Conservation (phyloP, 2,113 vertebrate species). For the Thunnus thynnus region DNA sequence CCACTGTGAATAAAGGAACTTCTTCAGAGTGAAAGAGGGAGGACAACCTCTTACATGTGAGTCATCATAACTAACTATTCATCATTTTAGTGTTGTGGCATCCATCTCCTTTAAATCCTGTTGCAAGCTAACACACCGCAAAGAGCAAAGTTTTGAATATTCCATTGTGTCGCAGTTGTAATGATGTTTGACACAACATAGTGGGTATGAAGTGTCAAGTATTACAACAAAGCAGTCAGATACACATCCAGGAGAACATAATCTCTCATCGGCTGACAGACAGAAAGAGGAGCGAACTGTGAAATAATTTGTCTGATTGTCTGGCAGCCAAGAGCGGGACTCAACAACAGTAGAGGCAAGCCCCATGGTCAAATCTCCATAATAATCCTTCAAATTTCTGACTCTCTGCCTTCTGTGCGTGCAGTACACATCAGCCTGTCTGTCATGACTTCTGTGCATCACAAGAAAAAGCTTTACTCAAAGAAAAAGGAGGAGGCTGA, state of each 20-base stretch:
- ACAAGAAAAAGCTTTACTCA: constrained; percentile 14
- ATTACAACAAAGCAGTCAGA: constrained; percentile 37
- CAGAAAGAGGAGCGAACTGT: constrained; percentile 50
- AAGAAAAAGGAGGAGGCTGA: neutral
- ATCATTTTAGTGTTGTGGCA: neutral
- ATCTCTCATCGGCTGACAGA: constrained; percentile 62
- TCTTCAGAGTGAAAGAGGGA: neutral
- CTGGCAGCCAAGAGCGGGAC: constrained; percentile 39
- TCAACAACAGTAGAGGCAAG: constrained; percentile 55
- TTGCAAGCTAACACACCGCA: constrained; percentile 4
- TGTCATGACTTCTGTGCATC: constrained; percentile 9
- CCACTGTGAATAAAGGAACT: neutral
- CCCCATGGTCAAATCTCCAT: constrained; percentile 52
- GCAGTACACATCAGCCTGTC: constrained; percentile 9
- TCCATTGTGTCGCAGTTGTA: neutral
- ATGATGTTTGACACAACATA: constrained; percentile 39
- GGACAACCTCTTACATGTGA: constrained; percentile 11
- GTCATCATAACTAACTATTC: constrained; percentile 15
- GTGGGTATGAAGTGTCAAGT: constrained; percentile 40
- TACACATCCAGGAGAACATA: constrained; percentile 34
- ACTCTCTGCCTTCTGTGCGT: constrained; percentile 4
- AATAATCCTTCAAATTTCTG: constrained; percentile 47
- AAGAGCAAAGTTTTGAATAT: constrained; percentile 29
- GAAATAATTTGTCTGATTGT: constrained; percentile 66
- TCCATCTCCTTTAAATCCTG: neutral